Evolutionary conservation across 2,113 vertebrate species (phyloP).

Genomic region (Mixornis gularis): DNA sequence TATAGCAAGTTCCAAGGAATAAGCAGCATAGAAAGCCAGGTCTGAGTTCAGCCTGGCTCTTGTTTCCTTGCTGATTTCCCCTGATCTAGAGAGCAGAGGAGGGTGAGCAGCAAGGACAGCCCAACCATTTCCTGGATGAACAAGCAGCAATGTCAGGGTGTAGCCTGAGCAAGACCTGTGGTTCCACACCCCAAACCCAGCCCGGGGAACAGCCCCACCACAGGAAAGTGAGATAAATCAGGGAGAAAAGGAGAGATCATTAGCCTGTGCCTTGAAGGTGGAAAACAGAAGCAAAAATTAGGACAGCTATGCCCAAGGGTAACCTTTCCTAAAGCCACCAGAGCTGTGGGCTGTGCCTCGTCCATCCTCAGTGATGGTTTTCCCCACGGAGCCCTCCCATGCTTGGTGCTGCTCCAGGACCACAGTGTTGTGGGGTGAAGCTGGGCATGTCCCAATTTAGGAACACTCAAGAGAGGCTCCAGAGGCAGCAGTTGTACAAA

Average conservation of each 20-base stretch:
- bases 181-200: background rate
- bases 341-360: accelerated
- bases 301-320: background rate
- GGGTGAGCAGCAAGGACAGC: background rate
- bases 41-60: background rate
- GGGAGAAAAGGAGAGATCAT: background rate
- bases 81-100: background rate
- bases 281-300: background rate
- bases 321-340: background rate
- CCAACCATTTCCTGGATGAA: accelerated
- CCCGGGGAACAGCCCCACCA: accelerated
- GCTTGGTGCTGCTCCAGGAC: accelerated
- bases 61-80: background rate
- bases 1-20: background rate
- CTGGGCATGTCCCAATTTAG: no score
- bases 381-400: accelerated
- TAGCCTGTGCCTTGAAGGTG: background rate
- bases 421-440: no score
- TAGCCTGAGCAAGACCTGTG: background rate
- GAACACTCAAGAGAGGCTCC: no score
- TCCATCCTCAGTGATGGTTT: accelerated
- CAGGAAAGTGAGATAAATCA: background rate
- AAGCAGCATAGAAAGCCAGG: background rate
- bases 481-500: no score
- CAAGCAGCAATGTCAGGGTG: background rate